Evolutionary conservation across 2,888 invertebrate genomes (phyloP), one percentile per base, ranked within the genome.

Genomic region (Himalopsyche tibetana): DNA sequence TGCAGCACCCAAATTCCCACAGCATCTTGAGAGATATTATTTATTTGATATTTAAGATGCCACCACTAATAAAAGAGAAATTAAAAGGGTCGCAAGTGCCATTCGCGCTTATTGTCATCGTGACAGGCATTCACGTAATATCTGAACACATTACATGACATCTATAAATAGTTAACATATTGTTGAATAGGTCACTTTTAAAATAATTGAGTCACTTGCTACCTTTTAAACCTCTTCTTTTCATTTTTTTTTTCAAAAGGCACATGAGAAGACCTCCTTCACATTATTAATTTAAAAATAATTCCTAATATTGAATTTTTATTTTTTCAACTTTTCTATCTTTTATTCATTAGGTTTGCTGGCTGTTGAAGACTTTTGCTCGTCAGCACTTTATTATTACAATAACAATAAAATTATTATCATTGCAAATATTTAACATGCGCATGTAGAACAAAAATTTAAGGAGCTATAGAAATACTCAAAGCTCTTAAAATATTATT

Each of bases 1-100:
- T 63, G 63, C 63, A 63, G 63, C 63, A 63, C 63, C 19, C 63
- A 63, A 19, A 63, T 19, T 19, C 19, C 63, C 8, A 19, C 63
- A 63, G 63, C 63, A 63, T 63, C 63, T 63, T 63, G 63, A 63
- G 63, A 63, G 63, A 63, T 63, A 63, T 28, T 19, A 15, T 63
- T 63, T 63, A 19, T 63, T n/a, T 63, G 6, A 63, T 19, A 28
- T 19, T 19, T 5, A 63, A 63, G 63, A 63, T n/a, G n/a, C 63
- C 28, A 63, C 63, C n/a, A 19, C 63, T n/a, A 63, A 63, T n/a
- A 19, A 19, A 19, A 63, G 63, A 63, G 63, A 28, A 63, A 19
- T 63, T 15, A 51, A 51, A 51, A 19, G 3, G 63, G 63, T n/a
- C 28, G 19, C 11, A 19, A 63, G 19, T 63, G 63, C 8, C 63